Conservation (phyloP, 2,113 vertebrate genomes). For the Poeciliopsis turrubarensis region DNA sequence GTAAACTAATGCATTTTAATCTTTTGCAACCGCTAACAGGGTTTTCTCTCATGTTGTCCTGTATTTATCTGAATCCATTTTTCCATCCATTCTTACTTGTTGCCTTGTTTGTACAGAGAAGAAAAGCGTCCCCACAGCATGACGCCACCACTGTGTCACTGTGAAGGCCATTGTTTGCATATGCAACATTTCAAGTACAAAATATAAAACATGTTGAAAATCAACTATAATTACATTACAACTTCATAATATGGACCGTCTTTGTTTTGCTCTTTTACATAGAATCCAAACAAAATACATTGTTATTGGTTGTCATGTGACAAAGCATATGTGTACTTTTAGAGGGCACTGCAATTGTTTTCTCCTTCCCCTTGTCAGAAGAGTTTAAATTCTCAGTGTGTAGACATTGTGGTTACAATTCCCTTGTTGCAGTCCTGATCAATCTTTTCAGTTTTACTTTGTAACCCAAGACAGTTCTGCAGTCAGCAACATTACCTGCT, state of each 20-base stretch:
- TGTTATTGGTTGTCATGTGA: not conserved
- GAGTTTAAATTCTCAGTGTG: conserved; percentile 53
- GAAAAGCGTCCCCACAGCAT: no score
- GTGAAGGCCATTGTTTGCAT: not conserved
- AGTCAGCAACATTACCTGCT: conserved; percentile 72
- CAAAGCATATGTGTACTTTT: not conserved
- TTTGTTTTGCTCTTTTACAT: not conserved
- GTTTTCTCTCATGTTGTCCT: no score
- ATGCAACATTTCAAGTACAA: not conserved
- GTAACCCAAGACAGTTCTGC: conserved; percentile 69
- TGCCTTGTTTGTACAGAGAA: no score
- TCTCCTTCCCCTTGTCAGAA: conserved; percentile 63
- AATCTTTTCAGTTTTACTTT: conserved; percentile 61
- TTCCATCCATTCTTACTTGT: no score
- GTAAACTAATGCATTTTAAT: no score
- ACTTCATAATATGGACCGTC: not conserved
- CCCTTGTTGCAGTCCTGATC: conserved; percentile 45
- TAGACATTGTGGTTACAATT: conserved; percentile 50
- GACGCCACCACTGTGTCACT: no score
- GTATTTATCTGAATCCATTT: no score
- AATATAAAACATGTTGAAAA: not conserved
- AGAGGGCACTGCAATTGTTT: not conserved
- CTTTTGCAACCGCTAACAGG: no score
- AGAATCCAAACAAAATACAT: not conserved
- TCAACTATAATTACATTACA: not conserved